Conservation (phyloP, 64 coral and sea anemone species). For the Hydrozoanthus tunicans region DNA sequence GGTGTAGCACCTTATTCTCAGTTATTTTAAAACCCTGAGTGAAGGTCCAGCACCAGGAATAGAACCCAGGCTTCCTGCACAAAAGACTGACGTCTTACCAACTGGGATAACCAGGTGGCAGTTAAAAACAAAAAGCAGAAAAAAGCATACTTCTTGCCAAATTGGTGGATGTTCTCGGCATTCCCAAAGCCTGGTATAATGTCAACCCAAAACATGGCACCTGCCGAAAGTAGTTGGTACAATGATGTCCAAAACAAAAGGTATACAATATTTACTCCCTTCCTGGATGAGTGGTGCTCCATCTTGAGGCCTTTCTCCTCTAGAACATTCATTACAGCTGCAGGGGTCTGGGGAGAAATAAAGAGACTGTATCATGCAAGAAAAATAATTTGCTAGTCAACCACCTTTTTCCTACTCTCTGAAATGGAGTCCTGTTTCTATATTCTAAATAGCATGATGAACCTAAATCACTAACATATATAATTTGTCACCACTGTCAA, state of each 20-base stretch:
- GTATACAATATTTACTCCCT: constrained; percentile 76
- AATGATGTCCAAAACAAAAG: constrained; percentile 88
- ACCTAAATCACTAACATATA: no score
- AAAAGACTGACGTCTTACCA: no score
- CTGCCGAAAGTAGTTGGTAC: constrained; percentile 78
- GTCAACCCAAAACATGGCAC: constrained; percentile 80
- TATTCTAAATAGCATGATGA: no score
- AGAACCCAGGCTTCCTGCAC: no score
- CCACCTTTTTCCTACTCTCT: no score
- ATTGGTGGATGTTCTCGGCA: constrained; percentile 72
- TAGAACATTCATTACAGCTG: constrained; percentile 80
- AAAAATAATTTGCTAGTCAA: not conserved
- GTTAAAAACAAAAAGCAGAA: not conserved
- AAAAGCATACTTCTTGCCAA: constrained; percentile 81
- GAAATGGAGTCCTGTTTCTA: no score
- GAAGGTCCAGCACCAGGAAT: no score
- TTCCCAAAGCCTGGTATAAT: constrained; percentile 88
- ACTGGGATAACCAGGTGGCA: no score
- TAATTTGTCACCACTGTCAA: no score
- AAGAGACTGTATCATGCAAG: not conserved
- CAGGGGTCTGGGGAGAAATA: constrained; percentile 54
- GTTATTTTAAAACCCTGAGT: no score
- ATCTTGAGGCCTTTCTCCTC: constrained; percentile 88
- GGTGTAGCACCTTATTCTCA: not conserved
- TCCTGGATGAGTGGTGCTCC: constrained; percentile 59